phyloP scores from a whole-genome alignment of 2,888 invertebrate species.

The Mantis religiosa region DNA sequence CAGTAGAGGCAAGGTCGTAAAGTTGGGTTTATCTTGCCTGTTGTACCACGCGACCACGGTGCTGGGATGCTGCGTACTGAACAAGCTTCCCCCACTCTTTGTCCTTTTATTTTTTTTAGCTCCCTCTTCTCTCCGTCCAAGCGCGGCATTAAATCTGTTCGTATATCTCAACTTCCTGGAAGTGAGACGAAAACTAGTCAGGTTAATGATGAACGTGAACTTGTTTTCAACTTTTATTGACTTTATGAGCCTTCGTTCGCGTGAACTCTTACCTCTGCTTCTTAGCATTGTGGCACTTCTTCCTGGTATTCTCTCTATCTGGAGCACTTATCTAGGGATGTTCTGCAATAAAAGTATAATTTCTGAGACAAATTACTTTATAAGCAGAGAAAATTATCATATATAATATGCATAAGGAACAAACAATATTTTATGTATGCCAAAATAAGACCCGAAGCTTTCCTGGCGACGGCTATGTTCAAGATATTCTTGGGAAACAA shows the following conservation, averaged over 20 bases:
- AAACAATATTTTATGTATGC: no score
- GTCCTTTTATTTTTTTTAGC: not conserved
- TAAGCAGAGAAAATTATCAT: no score
- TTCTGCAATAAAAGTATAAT: no score
- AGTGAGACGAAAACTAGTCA: not conserved
- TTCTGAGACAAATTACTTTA: no score
- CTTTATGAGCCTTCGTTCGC: not conserved
- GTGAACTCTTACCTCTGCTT: not conserved
- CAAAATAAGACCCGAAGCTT: no score
- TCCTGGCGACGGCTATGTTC: no score
- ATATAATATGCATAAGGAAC: no score
- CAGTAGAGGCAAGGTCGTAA: constrained; percentile 12
- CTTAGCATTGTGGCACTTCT: not conserved
- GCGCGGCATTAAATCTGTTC: not conserved
- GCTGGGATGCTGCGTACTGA: not conserved
- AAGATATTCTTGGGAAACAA: no score
- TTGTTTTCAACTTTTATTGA: not conserved
- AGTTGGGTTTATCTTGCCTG: constrained; percentile 24
- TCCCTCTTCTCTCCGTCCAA: not conserved
- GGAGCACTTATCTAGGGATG: no score
- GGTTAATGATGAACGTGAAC: not conserved
- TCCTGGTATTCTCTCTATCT: not conserved
- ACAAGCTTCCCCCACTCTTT: not conserved
- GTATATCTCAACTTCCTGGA: not conserved
- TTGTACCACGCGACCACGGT: not conserved